phyloP scores from a whole-genome alignment of 2,113 vertebrate genomes.

The Electrona antarctica region DNA sequence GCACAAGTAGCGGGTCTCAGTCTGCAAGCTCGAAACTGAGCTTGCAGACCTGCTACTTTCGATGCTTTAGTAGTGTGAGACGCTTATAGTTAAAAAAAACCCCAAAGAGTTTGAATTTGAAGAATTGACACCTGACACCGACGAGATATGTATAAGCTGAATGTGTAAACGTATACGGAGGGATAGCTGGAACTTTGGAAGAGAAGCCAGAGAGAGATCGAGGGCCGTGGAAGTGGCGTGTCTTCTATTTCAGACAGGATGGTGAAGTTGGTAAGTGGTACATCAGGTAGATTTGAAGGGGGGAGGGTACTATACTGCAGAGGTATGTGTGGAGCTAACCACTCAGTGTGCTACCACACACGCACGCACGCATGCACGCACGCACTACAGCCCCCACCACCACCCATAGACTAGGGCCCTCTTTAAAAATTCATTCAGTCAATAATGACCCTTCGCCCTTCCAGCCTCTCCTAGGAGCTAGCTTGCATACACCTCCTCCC shows the following conservation, averaged over 20 bases:
- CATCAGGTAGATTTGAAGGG: background rate
- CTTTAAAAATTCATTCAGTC: constrained; percentile 81
- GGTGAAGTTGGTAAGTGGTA: background rate
- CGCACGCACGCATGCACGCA: constrained; percentile 18
- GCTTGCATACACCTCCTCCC: constrained; percentile 71
- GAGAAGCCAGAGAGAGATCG: no score
- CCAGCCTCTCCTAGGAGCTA: constrained; percentile 69
- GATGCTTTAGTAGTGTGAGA: no score
- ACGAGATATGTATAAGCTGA: no score
- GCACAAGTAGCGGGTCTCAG: no score
- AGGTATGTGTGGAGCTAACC: constrained; percentile 15
- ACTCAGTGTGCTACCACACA: constrained; percentile 44
- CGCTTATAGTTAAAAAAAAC: no score
- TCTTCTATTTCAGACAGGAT: background rate
- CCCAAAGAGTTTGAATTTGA: no score
- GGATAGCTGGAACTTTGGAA: no score
- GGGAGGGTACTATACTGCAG: background rate
- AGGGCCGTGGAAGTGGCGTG: background rate
- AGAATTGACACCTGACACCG: no score
- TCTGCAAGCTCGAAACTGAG: no score
- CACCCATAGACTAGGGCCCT: constrained; percentile 56
- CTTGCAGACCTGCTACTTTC: background rate
- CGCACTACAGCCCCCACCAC: constrained; percentile 28
- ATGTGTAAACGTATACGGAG: no score
- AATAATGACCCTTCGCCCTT: constrained; percentile 76